Evolutionary conservation across 2,113 vertebrate genomes (phyloP).

Genomic region (Silurus glanis): DNA sequence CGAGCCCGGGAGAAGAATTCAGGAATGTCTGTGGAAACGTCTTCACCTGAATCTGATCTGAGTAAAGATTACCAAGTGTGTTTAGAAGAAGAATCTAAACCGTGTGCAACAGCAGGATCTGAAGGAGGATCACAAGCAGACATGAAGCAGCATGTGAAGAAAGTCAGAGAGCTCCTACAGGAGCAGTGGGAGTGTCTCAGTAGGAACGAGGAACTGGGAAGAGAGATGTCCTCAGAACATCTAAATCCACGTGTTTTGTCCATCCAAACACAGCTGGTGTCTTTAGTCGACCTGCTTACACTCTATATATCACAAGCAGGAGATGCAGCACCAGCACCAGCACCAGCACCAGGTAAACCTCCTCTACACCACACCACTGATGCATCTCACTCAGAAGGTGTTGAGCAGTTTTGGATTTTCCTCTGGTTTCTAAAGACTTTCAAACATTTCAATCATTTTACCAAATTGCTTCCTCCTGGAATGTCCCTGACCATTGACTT

Average conservation of each 20-base stretch:
- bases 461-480: not conserved
- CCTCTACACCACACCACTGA: not conserved
- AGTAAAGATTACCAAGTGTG: slow-evolving; percentile 6
- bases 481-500: not conserved
- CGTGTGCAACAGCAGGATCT: slow-evolving; percentile 12
- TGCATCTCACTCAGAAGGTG: not conserved
- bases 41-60: not conserved
- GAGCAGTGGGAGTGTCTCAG: slow-evolving; percentile 91
- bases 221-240: slow-evolving; percentile 75
- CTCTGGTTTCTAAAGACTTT: not conserved
- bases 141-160: slow-evolving; percentile 80
- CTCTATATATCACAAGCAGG: slow-evolving; percentile 73
- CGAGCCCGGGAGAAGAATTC: slow-evolving; percentile 26
- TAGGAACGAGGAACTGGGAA: slow-evolving; percentile 71
- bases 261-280: slow-evolving; percentile 87
- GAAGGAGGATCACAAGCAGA: slow-evolving; percentile 59
- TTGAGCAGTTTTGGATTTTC: not conserved
- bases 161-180: slow-evolving; percentile 85
- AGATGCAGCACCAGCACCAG: slow-evolving; percentile 4
- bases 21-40: not conserved
- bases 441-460: not conserved
- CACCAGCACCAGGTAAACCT: slow-evolving; percentile 31
- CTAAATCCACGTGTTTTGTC: slow-evolving; percentile 84
- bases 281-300: slow-evolving; percentile 81
- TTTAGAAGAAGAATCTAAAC: not conserved